Evolutionary conservation across 2,888 invertebrate species (phyloP), one percentile per base, ranked within the genome.

Genomic region (Dione juno): DNA sequence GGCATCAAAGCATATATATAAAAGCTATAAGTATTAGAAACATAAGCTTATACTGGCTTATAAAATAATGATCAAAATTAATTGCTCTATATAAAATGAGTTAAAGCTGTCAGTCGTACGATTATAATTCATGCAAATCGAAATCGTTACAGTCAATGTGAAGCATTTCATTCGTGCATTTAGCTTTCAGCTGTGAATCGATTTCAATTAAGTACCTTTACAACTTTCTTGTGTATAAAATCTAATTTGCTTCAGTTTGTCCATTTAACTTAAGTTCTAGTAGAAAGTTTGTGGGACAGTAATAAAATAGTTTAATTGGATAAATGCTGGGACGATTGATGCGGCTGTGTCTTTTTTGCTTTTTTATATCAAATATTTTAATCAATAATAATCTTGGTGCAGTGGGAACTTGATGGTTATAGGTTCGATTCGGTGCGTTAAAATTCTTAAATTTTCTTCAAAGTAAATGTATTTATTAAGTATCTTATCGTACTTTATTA

Each of bases 91-190:
- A 41, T 50, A 40, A 41, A 67, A 67, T 19, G 14, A 67, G 40
- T 67, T 67, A 67, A 37, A 14, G 58, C 57, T 50, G 28, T 21
- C 37, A 48, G 58, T 50, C 7, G 19, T 19, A 28, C 37, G 58
- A 50, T 50, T 40, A 64, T 58, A 21, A 48, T 58, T 19, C 11
- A 50, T 58, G 58, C 58, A 58, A 58, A 67, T 58, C 48, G 35
- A n/a, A 35, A 41, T 37, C 58, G 58, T 67, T 50, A 50, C 58
- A 57, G 48, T 58, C 48, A 58, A 67, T 67, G 58, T n/a, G 40
- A 35, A 57, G 16, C 14, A 35, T 43, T 28, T 45, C 16, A 66
- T 54, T 54, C 13, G 19, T 11, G 3, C 40, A 58, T 58, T 58
- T 16, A 41, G 43, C 21, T 59, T 59, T 59, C 59, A 41, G 8